These are phyloP conservation scores for Strix aluco DNA, from an alignment of 2,113 vertebrate species.

Conservation along the genomic window DNA sequence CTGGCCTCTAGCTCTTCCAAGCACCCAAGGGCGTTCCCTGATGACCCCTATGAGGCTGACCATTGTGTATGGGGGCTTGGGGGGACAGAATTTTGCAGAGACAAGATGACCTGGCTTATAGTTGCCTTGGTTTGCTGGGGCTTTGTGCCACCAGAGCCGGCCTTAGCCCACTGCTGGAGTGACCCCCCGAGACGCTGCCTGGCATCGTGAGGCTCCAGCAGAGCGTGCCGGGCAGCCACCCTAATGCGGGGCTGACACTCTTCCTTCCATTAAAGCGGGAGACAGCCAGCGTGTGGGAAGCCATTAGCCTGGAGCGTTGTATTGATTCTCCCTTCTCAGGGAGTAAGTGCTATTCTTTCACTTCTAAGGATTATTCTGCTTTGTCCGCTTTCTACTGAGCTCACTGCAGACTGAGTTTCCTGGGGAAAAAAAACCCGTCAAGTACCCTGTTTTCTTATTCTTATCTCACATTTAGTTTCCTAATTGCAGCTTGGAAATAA, in stretches of 20 bases:
- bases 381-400: neutral
- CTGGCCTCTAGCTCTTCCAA: neutral
- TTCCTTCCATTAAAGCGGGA: neutral
- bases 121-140: neutral
- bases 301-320: neutral
- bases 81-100: neutral
- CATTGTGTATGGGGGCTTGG: too few species aligned
- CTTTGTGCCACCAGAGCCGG: neutral
- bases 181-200: neutral
- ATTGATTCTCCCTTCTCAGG: neutral
- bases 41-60: neutral
- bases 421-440: neutral
- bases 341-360: neutral
- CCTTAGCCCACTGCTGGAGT: neutral
- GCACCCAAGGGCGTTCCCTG: neutral
- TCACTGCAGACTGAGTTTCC: neutral
- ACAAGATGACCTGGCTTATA: neutral
- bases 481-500: conserved; percentile 39
- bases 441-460: neutral
- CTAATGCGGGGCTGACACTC: neutral
- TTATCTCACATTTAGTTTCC: conserved; percentile 20
- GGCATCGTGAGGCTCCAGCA: neutral
- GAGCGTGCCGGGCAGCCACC: fast-evolving
- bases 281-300: neutral
- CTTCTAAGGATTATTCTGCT: neutral